These are phyloP conservation scores for Dasyurus viverrinus DNA, from an alignment of 2,113 vertebrate genomes.

Conservation along the genomic window DNA sequence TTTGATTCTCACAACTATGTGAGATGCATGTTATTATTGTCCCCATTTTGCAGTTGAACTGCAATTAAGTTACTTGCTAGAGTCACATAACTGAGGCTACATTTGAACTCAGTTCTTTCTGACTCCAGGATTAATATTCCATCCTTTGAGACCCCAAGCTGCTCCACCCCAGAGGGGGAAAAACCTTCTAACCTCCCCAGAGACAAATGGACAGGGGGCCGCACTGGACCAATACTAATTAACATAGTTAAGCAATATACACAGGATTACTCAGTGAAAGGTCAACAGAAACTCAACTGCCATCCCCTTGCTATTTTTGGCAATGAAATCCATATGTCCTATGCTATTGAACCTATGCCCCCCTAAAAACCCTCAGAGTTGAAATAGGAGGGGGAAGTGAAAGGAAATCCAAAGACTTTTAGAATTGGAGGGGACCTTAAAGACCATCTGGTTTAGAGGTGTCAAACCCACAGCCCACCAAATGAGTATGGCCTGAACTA, in stretches of 20 bases:
- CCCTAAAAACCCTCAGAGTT: slow-evolving; percentile 11
- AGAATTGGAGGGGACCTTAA: neutral
- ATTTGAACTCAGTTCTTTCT: neutral
- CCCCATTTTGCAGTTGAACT: neutral
- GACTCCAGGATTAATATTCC: neutral
- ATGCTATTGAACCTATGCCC: rapidly evolving
- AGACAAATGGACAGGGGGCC: slow-evolving; percentile 52
- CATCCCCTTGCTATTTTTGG: neutral
- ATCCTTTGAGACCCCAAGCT: neutral
- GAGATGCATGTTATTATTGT: neutral
- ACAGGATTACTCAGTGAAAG: slow-evolving; percentile 53
- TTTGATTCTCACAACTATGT: neutral
- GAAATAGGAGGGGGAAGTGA: neutral
- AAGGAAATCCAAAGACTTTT: neutral
- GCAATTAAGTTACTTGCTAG: neutral
- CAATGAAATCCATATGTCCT: slow-evolving; percentile 77
- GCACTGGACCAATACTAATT: slow-evolving; percentile 4
- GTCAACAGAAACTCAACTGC: slow-evolving; percentile 51
- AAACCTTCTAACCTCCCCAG: neutral
- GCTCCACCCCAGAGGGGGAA: neutral
- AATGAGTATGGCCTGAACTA: neutral
- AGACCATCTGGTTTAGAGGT: neutral
- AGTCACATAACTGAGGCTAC: neutral
- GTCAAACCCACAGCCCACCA: neutral
- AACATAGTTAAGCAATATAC: slow-evolving; percentile 21